phyloP scores from a whole-genome alignment of 2,888 invertebrate genomes.

The Perizoma affinitatum region DNA sequence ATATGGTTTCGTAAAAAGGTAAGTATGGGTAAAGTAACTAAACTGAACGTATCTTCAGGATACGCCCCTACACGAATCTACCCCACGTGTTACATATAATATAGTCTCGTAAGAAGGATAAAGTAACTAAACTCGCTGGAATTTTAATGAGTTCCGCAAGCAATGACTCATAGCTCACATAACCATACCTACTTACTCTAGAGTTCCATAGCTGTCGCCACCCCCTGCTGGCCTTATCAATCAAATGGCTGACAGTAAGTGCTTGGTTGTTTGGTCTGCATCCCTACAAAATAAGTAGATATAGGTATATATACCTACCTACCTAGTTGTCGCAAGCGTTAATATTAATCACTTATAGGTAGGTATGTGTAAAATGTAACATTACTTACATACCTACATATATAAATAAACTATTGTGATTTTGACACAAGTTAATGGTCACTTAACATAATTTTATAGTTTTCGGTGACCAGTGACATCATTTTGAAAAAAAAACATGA shows the following conservation, averaged over 20 bases:
- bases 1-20: background rate
- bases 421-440: no score
- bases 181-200: constrained; percentile 18
- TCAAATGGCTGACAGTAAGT: constrained; percentile 27
- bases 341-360: no score
- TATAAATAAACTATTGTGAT: no score
- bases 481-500: no score
- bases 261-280: constrained; percentile 11
- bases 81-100: background rate
- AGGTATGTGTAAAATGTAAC: no score
- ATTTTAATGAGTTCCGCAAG: constrained; percentile 21
- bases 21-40: constrained; percentile 2
- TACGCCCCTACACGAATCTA: background rate
- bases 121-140: constrained; percentile 1
- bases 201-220: constrained; percentile 37
- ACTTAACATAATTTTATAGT: no score
- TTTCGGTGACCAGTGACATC: no score
- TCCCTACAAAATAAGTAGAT: background rate
- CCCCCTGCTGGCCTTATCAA: constrained; percentile 51
- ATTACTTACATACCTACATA: no score
- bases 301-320: background rate
- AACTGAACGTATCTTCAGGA: no score
- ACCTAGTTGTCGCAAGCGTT: background rate
- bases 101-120: background rate
- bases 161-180: constrained; percentile 29